Evolutionary conservation across 2,113 vertebrate species (phyloP), one percentile per base, ranked within the genome.

Genomic region (Odontesthes bonariensis): DNA sequence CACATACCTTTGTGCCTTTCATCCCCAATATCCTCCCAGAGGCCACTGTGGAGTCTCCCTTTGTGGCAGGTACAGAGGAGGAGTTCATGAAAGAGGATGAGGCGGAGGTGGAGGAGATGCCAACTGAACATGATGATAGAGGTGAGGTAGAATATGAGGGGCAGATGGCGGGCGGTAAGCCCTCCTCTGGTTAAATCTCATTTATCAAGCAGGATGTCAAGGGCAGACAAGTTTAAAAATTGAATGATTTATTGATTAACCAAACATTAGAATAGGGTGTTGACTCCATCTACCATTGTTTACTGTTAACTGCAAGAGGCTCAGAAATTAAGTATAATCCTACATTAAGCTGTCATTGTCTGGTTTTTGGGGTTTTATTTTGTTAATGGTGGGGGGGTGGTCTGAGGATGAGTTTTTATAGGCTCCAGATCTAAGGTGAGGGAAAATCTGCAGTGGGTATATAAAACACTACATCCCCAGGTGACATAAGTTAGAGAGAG

Each of bases 1-100:
- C 77, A 56, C 72, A 75, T 40, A 86, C 83, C 10, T 71, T 73
- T 54, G 74, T 83, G 86, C 86, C 87, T 82, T 84, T 82, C 44
- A 62, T 83, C 35, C 77, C 82, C n/a, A 63, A 65, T 49, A 5
- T 65, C 57, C 35, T 80, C 51, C 66, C 75, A 74, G 84, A 88
- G 19, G 11, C 47, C 17, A 77, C 53, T 4, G 76, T 44, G 32
- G 75, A 83, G 10, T 46, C 42, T 53, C 58, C 75, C 40, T 13
- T 74, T 42, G 61, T 42, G 51, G 54, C 76, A 35, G 61, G 52
- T 22, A 31, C n/a, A 38, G 86, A 83, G 23, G 81, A 79, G 27
- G 80, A 75, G 54, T 65, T 67, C 14, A 23, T 47, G 13, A 65
- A 77, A 40, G 61, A 67, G 1, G 2, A 73, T 47, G 70, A 84